Base-by-base conservation (phyloP, 1,140 invertebrate species). In the Macrobrachium rosenbergii region DNA sequence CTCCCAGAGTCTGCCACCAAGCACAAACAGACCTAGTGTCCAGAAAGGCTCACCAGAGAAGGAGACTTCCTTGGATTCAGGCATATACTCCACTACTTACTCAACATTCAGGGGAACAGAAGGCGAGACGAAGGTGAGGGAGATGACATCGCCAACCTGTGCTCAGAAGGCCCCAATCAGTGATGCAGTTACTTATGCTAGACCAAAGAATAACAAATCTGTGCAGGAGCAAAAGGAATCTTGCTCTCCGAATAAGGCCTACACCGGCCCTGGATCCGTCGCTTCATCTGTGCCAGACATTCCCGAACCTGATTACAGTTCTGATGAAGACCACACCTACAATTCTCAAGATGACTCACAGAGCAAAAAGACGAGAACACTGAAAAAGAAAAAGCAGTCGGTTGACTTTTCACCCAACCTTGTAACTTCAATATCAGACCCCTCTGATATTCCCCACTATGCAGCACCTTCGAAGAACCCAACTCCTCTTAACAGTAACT, bases 231-330 rank as follows among this genome's bases (percentile, higher is more conserved):
- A 63, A 23, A 58, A 52, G 8, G 81, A 87, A 59, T 19, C 45
- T 62, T 19, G 69, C n/a, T 87, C 85, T 43, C 78, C 85, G n/a
- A 87, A 59, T 37, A 80, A 81, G 23, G 67, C 37, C 2, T 80
- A 63, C 23, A 80, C 78, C 23, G 78, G 78, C 12, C 78, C 85
- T 37, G 75, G 75, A 21, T 81, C 85, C 23, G 67, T 81, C 17
- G 58, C 60, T 2, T 81, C 85, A 16, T 79, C 85, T n/a, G 85
- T 62, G 17, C 96, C 96, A 14, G 95, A 95, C 6, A 97, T 97
- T 83, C 97, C 96, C 0, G 96, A 97, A 90, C 96, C 96, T 0
- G 97, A 97, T 92, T 97, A 97, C 92, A 91, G 97, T 77, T 89
- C 88, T 62, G 90, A 90, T 88, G 87, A 88, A 82, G 89, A 90